These are phyloP conservation scores for Premnoplex brunnescens DNA, from an alignment of 2,797 vertebrate genomes.

Conservation along the genomic window DNA sequence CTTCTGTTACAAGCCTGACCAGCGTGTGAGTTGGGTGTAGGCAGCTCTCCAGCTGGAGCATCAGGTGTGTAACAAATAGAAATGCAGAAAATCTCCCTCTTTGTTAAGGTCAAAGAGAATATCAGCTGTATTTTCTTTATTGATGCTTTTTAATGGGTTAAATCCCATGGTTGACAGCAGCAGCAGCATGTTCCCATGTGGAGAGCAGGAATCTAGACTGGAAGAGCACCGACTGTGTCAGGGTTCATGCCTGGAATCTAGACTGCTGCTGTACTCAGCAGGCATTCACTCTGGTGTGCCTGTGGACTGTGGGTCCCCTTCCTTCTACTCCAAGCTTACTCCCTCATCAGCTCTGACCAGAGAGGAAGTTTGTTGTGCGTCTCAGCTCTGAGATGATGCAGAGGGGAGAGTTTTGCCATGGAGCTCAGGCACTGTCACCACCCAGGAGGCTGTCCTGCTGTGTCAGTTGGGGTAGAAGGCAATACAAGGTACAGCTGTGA, in stretches of 20 bases:
- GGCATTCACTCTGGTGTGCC: not conserved
- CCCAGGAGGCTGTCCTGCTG: not conserved
- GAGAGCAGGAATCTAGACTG: not conserved
- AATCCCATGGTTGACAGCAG: not conserved
- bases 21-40: not conserved
- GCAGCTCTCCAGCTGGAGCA: not conserved
- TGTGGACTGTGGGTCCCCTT: not conserved
- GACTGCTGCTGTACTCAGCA: not conserved
- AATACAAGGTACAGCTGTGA: not conserved
- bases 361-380: rapidly evolving
- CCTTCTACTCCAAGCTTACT: not conserved
- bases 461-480: not conserved
- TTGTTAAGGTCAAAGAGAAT: not conserved
- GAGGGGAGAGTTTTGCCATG: not conserved
- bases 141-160: not conserved
- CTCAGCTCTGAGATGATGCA: not conserved
- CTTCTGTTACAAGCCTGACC: not conserved
- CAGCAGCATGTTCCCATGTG: not conserved
- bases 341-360: not conserved
- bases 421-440: not conserved
- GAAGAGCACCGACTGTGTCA: not conserved
- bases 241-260: not conserved
- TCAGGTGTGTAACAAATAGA: not conserved
- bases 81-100: not conserved
- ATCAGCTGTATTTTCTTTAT: not conserved